These are phyloP conservation scores for Daubentonia madagascariensis DNA, from an alignment of 2,113 vertebrate species.

Conservation along the genomic window DNA sequence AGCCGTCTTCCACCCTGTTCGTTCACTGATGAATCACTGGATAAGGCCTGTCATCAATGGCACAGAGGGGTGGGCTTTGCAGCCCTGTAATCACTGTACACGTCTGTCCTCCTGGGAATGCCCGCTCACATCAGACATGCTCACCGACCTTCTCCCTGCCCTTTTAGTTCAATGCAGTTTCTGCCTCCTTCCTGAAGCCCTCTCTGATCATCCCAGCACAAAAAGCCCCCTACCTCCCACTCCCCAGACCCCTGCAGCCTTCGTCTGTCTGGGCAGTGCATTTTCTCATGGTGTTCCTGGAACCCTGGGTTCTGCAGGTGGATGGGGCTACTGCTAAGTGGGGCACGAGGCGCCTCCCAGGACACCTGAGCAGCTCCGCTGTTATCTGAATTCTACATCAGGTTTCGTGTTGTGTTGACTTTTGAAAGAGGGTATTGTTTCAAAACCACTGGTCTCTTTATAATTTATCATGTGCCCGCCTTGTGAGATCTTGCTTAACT, in stretches of 20 bases:
- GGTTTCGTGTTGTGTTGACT: not conserved
- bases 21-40: not conserved
- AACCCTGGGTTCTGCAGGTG: not conserved
- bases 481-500: constrained; percentile 20
- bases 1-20: not conserved
- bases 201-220: not conserved
- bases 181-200: not conserved
- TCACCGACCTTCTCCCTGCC: not conserved
- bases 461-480: not conserved
- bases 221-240: rapidly evolving
- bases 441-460: not conserved
- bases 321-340: too few relatives aligned
- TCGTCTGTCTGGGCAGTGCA: not conserved
- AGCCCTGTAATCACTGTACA: not conserved
- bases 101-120: not conserved
- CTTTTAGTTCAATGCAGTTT: not conserved
- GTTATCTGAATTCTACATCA: not conserved
- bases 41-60: not conserved
- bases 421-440: not conserved
- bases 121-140: too few relatives aligned
- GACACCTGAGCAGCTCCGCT: not conserved
- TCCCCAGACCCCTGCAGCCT: not conserved
- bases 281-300: not conserved
- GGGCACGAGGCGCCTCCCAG: not conserved
- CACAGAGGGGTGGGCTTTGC: not conserved